phyloP scores from a whole-genome alignment of 2,113 vertebrate genomes.

The Atractosteus spatula region DNA sequence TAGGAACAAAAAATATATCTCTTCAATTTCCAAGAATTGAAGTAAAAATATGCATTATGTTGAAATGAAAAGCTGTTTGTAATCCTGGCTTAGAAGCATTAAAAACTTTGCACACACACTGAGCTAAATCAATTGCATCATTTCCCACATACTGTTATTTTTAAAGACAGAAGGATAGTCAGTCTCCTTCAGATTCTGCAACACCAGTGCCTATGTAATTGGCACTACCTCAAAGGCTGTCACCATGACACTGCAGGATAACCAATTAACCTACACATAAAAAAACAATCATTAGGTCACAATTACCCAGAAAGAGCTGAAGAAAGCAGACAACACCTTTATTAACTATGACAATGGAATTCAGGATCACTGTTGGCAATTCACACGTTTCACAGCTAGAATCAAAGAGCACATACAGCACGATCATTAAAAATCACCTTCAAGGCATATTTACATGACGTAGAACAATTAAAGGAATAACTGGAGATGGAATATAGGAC shows the following conservation, averaged over 20 bases:
- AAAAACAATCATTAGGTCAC: constrained; percentile 5
- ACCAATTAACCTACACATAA: not conserved
- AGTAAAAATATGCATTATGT: no score
- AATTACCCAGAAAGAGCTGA: not conserved
- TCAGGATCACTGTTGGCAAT: not conserved
- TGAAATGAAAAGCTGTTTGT: no score
- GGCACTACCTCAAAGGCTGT: not conserved
- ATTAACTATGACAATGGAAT: not conserved
- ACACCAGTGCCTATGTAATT: not conserved
- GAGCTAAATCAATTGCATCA: not conserved
- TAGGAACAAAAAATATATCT: no score
- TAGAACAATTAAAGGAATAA: not conserved
- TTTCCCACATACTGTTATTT: not conserved
- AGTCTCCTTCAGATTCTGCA: not conserved
- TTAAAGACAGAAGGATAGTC: not conserved
- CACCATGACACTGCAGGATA: not conserved
- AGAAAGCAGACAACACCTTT: not conserved
- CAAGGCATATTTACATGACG: not conserved
- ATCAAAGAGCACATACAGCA: not conserved
- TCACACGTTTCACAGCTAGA: not conserved
- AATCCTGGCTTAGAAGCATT: no score
- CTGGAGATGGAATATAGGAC: not conserved
- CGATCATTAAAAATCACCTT: not conserved
- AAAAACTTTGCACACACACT: no score
- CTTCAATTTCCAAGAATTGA: no score